phyloP scores from a whole-genome alignment of 2,888 invertebrate genomes.

The Hetaerina titia region DNA sequence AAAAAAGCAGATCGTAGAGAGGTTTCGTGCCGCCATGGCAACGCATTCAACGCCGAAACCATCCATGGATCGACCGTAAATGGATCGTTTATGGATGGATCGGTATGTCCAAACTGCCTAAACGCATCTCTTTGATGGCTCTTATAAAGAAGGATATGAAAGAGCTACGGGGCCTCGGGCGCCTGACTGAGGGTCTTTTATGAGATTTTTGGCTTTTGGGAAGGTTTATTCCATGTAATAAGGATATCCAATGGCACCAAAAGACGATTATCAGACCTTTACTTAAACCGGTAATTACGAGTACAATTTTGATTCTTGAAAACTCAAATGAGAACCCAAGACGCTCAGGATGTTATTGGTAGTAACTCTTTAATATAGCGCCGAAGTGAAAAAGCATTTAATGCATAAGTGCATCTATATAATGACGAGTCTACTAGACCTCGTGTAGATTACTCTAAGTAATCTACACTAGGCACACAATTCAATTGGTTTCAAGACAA shows the following conservation, averaged over 20 bases:
- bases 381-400: too few species aligned
- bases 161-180: not conserved
- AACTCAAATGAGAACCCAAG: too few species aligned
- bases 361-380: too few species aligned
- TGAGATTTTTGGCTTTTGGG: not conserved
- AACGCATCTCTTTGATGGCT: not conserved
- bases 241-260: not conserved
- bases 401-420: too few species aligned
- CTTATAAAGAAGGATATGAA: not conserved
- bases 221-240: not conserved
- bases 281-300: not conserved
- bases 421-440: too few species aligned
- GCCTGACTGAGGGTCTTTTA: not conserved
- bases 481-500: too few species aligned
- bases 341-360: too few species aligned
- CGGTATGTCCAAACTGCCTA: slow-evolving; percentile 23
- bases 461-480: too few species aligned
- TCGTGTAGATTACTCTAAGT: too few species aligned
- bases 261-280: not conserved
- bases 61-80: not conserved
- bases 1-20: not conserved
- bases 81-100: slow-evolving; percentile 33
- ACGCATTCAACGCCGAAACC: not conserved
- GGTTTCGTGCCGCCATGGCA: not conserved
- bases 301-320: too few species aligned